Conservation (phyloP, 2,797 vertebrate species). For the Hapalemur alaotrensis region DNA sequence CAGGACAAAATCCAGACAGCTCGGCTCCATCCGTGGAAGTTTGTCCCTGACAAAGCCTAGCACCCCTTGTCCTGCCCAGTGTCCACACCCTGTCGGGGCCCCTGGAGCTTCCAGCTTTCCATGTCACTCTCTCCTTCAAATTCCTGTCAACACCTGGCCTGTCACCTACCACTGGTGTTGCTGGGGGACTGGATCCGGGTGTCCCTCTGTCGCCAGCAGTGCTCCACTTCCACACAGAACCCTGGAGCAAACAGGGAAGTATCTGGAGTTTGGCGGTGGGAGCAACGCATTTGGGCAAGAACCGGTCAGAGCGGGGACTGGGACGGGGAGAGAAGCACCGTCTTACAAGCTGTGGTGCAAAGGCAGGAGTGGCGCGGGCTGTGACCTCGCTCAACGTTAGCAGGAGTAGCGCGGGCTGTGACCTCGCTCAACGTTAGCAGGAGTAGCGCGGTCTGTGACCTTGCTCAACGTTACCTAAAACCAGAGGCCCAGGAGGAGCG, state of each 20-base stretch:
- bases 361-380: too few relatives aligned
- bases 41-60: too few relatives aligned
- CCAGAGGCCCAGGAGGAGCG: too few relatives aligned
- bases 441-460: rapidly evolving
- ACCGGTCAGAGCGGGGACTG: background rate
- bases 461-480: too few relatives aligned
- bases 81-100: rapidly evolving
- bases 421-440: too few relatives aligned
- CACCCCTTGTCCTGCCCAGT: background rate
- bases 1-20: background rate
- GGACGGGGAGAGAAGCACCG: background rate
- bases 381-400: rapidly evolving
- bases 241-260: background rate
- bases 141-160: background rate
- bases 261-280: background rate
- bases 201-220: rapidly evolving
- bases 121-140: too few relatives aligned
- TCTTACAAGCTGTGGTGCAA: too few relatives aligned
- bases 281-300: too few relatives aligned
- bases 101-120: background rate
- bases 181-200: rapidly evolving
- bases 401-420: too few relatives aligned
- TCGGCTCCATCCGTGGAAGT: too few relatives aligned
- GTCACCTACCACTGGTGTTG: too few relatives aligned
- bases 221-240: background rate